Evolutionary conservation across 2,888 invertebrate species (phyloP), one percentile per base, ranked within the genome.

Genomic region (Tricholauxania praeusta): DNA sequence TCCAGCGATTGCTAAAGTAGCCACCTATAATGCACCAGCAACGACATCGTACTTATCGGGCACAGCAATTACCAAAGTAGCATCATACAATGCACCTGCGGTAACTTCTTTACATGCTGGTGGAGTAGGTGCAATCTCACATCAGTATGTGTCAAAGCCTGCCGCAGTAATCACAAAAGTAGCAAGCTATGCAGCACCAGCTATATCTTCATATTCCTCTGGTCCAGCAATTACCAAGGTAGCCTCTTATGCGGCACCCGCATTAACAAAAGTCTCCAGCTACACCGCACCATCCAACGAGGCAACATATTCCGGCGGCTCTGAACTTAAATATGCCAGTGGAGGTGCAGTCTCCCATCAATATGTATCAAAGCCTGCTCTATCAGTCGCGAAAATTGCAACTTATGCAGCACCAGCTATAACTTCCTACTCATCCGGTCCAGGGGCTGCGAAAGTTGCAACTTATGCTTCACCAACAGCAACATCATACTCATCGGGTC

Each of bases 141-240:
- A 82, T 72, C 82, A 83, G 19, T 82, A 83, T 65, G 78, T 81
- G 0, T 80, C 83, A 14, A 79, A 81, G 15, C 81, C 83, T 4
- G 76, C 78, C 39, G 82, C 75, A 2, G 64, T 74, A n/a, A 49
- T 77, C 72, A 71, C 64, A 72, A 76, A 75, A 57, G 57, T 76
- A 14, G 70, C 76, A 12, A 72, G 67, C 19, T 74, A 74, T 63
- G 15, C 14, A 74, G 71, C 47, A 71, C 71, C 71, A 55, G 71
- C 49, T 4, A 47, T 65, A 3, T 10, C 73, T 7, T 67, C 66
- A 22, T 12, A 66, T 3, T 52, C 57, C 0, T 19, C 69, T 7
- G 76, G 76, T 39, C 75, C 76, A 32, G 74, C 74, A 0, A 28
- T 63, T 12, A 19, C 74, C 2, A 72, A 73, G 17, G 57, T 72